Conservation (phyloP, 2,113 vertebrate species). For the Rousettus leschenaultii region DNA sequence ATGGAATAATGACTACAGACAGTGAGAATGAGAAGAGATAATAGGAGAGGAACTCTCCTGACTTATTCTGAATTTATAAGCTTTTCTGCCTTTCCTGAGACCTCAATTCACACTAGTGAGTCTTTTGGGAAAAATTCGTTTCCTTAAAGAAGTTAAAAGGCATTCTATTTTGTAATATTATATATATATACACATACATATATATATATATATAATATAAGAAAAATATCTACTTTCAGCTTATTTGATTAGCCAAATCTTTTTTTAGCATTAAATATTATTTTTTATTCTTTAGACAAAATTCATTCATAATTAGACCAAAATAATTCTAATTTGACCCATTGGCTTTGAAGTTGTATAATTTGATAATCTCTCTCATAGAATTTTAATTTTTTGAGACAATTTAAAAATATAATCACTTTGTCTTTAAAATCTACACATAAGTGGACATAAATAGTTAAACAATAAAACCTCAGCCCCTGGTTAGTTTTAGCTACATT, state of each 20-base stretch:
- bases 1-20: neutral
- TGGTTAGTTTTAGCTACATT: neutral
- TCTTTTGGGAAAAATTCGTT: neutral
- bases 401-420: neutral
- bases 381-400: neutral
- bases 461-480: neutral
- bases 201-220: neutral
- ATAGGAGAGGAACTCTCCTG: neutral
- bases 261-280: neutral
- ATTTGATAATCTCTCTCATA: neutral
- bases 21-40: neutral
- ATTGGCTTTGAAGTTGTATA: neutral
- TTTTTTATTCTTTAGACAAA: slow-evolving; percentile 13
- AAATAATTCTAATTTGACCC: slow-evolving; percentile 9
- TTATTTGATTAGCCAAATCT: slow-evolving; percentile 3
- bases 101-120: neutral
- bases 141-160: neutral
- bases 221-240: neutral
- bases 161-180: neutral
- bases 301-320: slow-evolving; percentile 18
- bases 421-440: neutral
- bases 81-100: neutral
- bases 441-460: neutral
- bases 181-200: too few relatives aligned
- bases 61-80: slow-evolving; percentile 21